These are phyloP conservation scores for Cataglyphis altisquamis DNA, from an alignment of 2,888 invertebrate genomes.

Conservation along the genomic window DNA sequence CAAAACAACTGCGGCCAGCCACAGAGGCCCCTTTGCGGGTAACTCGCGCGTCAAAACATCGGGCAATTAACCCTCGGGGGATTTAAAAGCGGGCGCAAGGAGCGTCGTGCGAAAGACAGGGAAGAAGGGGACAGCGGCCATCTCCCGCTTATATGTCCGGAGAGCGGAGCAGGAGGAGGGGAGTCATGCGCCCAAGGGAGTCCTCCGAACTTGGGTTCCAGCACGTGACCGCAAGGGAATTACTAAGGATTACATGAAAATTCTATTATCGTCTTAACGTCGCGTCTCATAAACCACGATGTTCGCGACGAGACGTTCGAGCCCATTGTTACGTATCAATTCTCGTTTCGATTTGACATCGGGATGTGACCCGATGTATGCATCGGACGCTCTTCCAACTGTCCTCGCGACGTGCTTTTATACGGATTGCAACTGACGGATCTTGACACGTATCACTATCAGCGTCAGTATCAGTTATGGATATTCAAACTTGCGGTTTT, in stretches of 20 bases:
- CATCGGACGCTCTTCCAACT: conserved; percentile 4
- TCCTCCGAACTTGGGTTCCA: conserved; percentile 69
- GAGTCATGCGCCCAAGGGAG: conserved; percentile 57
- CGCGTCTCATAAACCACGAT: conserved; percentile 44
- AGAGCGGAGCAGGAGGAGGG: conserved; percentile 56
- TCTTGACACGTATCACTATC: conserved; percentile 53
- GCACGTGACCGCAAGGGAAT: conserved; percentile 83
- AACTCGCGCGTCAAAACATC: conserved; percentile 84
- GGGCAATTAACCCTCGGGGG: conserved; percentile 85
- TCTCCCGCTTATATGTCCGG: conserved; percentile 71
- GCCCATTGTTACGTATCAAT: conserved; percentile 77
- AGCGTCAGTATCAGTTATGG: conserved; percentile 44
- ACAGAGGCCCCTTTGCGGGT: conserved; percentile 76
- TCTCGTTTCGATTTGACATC: conserved; percentile 45
- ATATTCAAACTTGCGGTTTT: conserved; percentile 31
- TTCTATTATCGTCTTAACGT: conserved; percentile 83
- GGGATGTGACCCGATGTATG: conserved; percentile 11
- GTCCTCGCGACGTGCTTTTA: conserved; percentile 36
- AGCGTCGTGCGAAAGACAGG: not conserved
- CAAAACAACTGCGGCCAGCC: conserved; percentile 63
- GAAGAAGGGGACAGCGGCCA: conserved; percentile 52
- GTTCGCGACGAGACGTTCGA: conserved; percentile 54
- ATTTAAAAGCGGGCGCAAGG: conserved; percentile 78
- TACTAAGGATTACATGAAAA: conserved; percentile 85
- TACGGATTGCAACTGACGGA: conserved; percentile 40